Conservation (phyloP, 1,140 invertebrate genomes). For the Phocides pigmalion region DNA sequence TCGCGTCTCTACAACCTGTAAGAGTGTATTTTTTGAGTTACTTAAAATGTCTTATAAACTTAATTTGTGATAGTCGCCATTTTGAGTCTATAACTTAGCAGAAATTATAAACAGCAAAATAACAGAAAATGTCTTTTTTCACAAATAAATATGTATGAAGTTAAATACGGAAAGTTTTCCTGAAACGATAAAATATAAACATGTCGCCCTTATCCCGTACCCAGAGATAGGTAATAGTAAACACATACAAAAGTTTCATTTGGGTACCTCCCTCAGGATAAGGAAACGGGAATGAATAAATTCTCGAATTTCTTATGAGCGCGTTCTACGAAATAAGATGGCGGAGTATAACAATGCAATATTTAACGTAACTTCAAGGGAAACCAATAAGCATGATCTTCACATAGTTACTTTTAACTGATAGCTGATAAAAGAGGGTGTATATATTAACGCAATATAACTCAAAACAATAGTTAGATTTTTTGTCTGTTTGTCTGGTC, state of each 20-base stretch:
- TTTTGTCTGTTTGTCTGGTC: no score
- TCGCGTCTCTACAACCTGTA: no score
- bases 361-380: background rate
- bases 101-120: no score
- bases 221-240: conserved; percentile 17
- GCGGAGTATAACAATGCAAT: background rate
- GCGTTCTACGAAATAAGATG: background rate
- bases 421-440: no score
- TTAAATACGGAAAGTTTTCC: background rate
- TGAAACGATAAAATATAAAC: conserved; percentile 15
- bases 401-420: no score
- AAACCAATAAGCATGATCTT: no score
- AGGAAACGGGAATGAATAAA: conserved; percentile 22
- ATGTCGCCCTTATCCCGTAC: conserved; percentile 1
- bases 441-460: background rate
- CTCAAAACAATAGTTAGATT: no score
- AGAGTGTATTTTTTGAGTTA: no score
- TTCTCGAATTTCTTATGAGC: conserved; percentile 27
- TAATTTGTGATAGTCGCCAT: no score
- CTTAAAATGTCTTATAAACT: no score
- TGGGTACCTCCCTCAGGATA: conserved; percentile 3
- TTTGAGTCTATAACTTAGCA: no score
- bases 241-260: conserved; percentile 27
- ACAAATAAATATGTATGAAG: background rate
- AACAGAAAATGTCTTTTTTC: no score